Percentiles rank a stretch among this genome's conserved stretches.
Evolutionary conservation across 2,888 invertebrate species (phyloP).

Genomic region (Metellina segmentata): DNA sequence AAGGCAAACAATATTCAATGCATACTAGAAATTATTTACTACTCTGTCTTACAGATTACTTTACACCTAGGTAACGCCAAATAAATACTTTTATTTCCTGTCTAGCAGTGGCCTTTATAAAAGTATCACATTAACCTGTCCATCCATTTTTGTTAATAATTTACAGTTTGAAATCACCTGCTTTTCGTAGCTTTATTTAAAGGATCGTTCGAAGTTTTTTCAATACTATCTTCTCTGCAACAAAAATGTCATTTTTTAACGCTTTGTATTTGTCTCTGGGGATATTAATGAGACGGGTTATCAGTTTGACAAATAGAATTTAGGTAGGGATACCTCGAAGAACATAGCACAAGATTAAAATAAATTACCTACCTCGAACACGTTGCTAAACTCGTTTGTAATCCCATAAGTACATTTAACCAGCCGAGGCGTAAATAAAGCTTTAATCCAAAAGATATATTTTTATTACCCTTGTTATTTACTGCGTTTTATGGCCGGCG

Average conservation of each 20-base stretch:
- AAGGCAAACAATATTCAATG: too few species aligned
- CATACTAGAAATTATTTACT: too few species aligned
- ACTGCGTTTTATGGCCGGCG: constrained; percentile 46
- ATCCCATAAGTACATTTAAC: constrained; percentile 69
- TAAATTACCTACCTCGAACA: constrained; percentile 58
- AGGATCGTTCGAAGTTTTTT: constrained; percentile 28
- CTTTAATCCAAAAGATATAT: constrained; percentile 56
- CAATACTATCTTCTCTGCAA: background rate
- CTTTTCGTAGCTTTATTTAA: constrained; percentile 1
- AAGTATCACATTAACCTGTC: background rate
- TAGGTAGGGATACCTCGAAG: constrained; percentile 5
- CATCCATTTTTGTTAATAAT: background rate
- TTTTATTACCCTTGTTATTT: constrained; percentile 63
- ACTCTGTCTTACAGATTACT: too few species aligned
- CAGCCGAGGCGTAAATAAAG: constrained; percentile 62
- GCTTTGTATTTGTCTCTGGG: background rate
- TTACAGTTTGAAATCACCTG: background rate
- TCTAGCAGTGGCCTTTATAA: background rate
- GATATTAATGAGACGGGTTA: constrained; percentile 14
- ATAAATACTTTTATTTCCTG: too few species aligned
- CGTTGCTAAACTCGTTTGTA: constrained; percentile 52
- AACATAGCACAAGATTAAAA: constrained; percentile 48
- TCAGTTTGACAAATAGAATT: constrained; percentile 51
- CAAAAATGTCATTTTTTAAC: constrained; percentile 48
- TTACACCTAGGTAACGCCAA: too few species aligned